Evolutionary conservation across 2,888 invertebrate genomes (phyloP).

Genomic region (Formica aserva): DNA sequence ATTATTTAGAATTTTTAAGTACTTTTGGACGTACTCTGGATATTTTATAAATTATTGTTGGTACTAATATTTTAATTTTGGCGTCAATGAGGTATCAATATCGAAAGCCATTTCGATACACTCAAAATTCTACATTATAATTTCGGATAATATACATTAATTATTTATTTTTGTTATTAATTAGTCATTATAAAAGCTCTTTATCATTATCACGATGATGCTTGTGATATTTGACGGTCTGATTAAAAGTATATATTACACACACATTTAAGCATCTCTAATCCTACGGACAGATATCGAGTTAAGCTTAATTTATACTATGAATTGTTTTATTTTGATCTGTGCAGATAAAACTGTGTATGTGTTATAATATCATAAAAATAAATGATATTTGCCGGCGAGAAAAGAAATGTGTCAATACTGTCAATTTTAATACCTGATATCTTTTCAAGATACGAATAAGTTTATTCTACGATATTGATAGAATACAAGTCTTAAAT

Average conservation of each 20-base stretch:
- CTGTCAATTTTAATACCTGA: constrained; percentile 12
- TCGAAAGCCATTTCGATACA: background rate
- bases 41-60: background rate
- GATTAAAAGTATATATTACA: background rate
- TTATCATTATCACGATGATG: background rate
- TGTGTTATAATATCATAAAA: background rate
- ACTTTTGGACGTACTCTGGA: background rate
- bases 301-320: constrained; percentile 13
- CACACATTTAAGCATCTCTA: background rate
- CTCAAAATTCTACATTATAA: too few species aligned
- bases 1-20: background rate
- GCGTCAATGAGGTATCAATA: background rate
- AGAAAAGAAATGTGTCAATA: constrained; percentile 21
- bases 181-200: background rate
- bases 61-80: background rate
- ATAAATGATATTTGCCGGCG: background rate
- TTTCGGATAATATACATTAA: background rate
- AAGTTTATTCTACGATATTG: background rate
- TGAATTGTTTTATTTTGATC: background rate
- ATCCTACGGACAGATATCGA: background rate
- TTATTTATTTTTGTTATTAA: background rate
- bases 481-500: background rate
- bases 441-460: background rate
- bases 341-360: background rate
- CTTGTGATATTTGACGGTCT: background rate